These are phyloP conservation scores for Bubo blakistoni DNA, from an alignment of 2,113 vertebrate genomes.

Conservation along the genomic window DNA sequence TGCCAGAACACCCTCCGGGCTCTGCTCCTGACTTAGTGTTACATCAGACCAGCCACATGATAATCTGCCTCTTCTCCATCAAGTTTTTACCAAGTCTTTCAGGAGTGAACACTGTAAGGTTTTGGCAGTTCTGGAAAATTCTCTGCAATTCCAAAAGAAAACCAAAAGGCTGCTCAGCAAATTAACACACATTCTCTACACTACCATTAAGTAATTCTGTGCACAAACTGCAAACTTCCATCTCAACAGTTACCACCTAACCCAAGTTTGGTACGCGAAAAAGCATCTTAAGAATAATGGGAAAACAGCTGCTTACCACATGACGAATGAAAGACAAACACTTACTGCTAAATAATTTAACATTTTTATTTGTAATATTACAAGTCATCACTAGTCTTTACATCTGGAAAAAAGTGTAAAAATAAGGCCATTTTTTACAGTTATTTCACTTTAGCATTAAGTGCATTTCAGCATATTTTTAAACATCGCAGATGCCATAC, in stretches of 20 bases:
- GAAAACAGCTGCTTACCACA: neutral
- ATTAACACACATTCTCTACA: neutral
- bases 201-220: neutral
- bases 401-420: neutral
- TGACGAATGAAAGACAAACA: conserved; percentile 43
- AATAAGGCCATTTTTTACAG: neutral
- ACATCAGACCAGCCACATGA: neutral
- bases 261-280: neutral
- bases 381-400: neutral
- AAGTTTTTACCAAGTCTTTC: neutral
- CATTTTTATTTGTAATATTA: conserved; percentile 41
- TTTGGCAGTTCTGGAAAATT: neutral
- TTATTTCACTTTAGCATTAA: neutral
- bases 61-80: neutral
- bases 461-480: neutral
- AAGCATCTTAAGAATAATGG: neutral
- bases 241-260: neutral
- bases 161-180: neutral
- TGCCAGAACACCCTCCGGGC: neutral
- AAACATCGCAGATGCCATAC: neutral
- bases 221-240: neutral
- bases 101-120: neutral
- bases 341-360: conserved; percentile 40
- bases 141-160: neutral
- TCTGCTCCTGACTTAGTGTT: neutral